Evolutionary conservation across 2,113 vertebrate species (phyloP), one percentile per base, ranked within the genome.

Genomic region (Tyto alba): DNA sequence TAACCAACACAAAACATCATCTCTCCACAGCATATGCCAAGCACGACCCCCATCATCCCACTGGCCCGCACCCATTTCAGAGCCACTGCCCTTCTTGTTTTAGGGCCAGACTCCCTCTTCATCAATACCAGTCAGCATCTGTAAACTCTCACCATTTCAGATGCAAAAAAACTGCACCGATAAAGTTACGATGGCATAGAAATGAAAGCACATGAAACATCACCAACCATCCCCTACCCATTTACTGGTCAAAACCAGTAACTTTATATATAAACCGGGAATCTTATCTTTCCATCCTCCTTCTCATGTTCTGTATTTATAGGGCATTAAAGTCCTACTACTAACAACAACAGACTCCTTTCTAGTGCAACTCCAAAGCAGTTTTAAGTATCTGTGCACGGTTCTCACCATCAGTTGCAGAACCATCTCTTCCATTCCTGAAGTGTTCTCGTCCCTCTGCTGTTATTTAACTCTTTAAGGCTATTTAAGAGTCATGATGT

Each of bases 401-500:
- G 8, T 63, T 56, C 34, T 56, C 66, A 47, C 9, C 40, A 5
- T n/a, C n/a, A 21, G 76, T 89, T 92, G 92, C 3, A 94, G 95
- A 92, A 95, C n/a, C 68, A 14, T 38, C 48, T 94, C 78, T 67
- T 56, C 21, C 93, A 68, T 84, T 72, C 73, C 48, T 82, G 27
- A 93, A 80, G 85, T 78, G 10, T 68, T 74, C 80, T 66, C 1
- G 1, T 72, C 75, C 45, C 52, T 73, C 53, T 89, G 55, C 80
- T 95, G 64, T 62, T 96, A 95, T 57, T 97, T 96, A 96, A 95
- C 88, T 96, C 80, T 86, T 75, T 22, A 94, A 62, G 47, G 73
- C 55, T 88, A 79, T 69, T 62, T 50, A 26, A 78, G 11, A 88
- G 32, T 60, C 53, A 30, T 16, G 5, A 55, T 10, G 4, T 53